phyloP scores from a whole-genome alignment of 2,888 invertebrate genomes.

The Sminthurides aquaticus region DNA sequence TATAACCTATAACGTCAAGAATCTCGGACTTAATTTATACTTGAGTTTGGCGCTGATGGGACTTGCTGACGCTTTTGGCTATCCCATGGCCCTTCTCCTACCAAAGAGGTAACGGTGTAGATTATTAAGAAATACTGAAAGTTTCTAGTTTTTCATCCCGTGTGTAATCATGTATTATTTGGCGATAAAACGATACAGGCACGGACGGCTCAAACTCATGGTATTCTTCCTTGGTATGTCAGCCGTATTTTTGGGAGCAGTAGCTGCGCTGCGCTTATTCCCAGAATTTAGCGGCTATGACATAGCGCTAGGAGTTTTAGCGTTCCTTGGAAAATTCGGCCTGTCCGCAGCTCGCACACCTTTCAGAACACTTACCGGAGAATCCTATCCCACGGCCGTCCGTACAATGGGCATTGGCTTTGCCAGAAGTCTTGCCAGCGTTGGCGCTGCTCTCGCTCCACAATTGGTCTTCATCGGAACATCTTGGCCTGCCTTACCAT shows the following conservation, averaged over 20 bases:
- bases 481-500: slow-evolving; percentile 5
- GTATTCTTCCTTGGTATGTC: slow-evolving; percentile 1
- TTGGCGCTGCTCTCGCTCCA: slow-evolving; percentile 12
- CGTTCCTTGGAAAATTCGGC: slow-evolving; percentile 12
- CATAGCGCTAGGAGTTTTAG: neutral
- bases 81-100: slow-evolving; percentile 24
- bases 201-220: slow-evolving; percentile 5
- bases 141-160: neutral
- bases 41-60: slow-evolving; percentile 30
- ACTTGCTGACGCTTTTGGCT: slow-evolving; percentile 27
- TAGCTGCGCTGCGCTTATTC: neutral
- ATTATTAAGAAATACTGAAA: neutral
- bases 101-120: slow-evolving; percentile 22
- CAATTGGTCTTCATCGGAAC: slow-evolving; percentile 10
- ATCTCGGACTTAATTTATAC: slow-evolving; percentile 26
- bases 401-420: slow-evolving; percentile 15
- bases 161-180: too few species aligned
- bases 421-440: slow-evolving; percentile 5
- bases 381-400: slow-evolving; percentile 16
- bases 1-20: slow-evolving; percentile 31
- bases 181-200: too few species aligned
- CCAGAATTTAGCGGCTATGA: neutral
- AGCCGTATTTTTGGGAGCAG: slow-evolving; percentile 6
- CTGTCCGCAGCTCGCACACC: slow-evolving; percentile 11
- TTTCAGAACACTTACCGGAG: slow-evolving; percentile 11